Evolutionary conservation across 2,113 vertebrate species (phyloP).

Genomic region (Sialia sialis): DNA sequence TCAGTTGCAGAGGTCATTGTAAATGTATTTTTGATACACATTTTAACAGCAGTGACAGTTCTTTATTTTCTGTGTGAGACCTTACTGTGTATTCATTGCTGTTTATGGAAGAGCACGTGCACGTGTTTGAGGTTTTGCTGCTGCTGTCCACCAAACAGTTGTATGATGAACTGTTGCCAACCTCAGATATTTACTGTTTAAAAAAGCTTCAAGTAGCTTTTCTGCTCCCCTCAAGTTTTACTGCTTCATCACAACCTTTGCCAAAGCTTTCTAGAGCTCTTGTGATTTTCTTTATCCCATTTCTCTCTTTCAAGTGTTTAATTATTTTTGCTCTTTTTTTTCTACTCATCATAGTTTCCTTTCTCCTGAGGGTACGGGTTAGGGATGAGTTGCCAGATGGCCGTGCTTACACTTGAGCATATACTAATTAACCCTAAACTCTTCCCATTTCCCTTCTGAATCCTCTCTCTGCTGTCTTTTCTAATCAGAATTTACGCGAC

Average conservation of each 20-base stretch:
- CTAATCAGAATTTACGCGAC: conserved; percentile 34
- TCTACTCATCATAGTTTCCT: background rate
- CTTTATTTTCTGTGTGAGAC: background rate
- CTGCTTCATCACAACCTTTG: background rate
- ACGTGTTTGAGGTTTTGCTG: background rate
- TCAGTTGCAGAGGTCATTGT: accelerated
- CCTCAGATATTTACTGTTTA: background rate
- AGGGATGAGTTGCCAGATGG: conserved; percentile 21
- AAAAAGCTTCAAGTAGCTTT: background rate
- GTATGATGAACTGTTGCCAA: accelerated
- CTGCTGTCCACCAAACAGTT: background rate
- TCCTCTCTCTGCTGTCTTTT: background rate
- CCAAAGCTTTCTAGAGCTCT: background rate
- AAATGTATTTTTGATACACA: background rate
- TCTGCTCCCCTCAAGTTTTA: background rate
- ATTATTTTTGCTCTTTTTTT: background rate
- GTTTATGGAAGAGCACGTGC: background rate
- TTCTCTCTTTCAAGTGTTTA: background rate
- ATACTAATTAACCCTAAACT: background rate
- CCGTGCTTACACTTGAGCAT: background rate
- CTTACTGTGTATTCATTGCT: background rate
- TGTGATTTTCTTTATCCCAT: background rate
- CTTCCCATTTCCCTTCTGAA: conserved; percentile 17
- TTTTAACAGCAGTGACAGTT: background rate
- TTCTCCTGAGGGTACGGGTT: background rate